These are phyloP conservation scores for Platycercus adscitus DNA, from an alignment of 2,113 vertebrate species.

Conservation along the genomic window DNA sequence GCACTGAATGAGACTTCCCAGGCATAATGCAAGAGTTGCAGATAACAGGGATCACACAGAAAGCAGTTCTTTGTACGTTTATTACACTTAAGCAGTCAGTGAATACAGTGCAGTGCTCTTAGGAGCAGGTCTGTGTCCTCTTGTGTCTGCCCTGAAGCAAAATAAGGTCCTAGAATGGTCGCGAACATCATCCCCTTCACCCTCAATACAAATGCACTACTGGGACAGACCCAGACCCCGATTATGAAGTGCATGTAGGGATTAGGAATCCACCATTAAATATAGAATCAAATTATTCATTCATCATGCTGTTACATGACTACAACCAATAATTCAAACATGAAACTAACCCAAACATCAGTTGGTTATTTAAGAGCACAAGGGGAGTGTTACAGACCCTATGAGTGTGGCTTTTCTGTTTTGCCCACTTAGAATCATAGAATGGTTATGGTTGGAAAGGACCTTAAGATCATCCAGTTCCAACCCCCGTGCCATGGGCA, in stretches of 20 bases:
- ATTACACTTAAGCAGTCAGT: background rate
- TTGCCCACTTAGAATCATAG: too few relatives aligned
- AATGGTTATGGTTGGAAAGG: too few relatives aligned
- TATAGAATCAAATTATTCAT: background rate
- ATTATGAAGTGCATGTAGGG: background rate
- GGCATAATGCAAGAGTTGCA: background rate
- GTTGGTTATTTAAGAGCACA: background rate
- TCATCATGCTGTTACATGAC: background rate
- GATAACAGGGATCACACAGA: rapidly evolving
- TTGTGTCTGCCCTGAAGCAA: background rate
- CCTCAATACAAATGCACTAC: background rate
- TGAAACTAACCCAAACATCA: background rate
- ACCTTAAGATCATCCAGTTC: too few relatives aligned
- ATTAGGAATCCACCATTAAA: background rate
- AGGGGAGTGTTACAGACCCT: background rate
- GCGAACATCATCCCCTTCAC: background rate
- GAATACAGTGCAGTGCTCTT: rapidly evolving
- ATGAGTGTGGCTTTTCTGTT: rapidly evolving
- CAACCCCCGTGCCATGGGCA: too few relatives aligned
- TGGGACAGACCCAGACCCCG: background rate
- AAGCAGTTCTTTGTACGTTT: background rate
- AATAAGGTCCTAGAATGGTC: background rate
- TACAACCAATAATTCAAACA: background rate
- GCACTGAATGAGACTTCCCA: background rate
- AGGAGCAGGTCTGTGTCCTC: background rate